These are phyloP conservation scores for Philotrypesis tridentata DNA, from an alignment of 1,140 invertebrate species.

Conservation along the genomic window DNA sequence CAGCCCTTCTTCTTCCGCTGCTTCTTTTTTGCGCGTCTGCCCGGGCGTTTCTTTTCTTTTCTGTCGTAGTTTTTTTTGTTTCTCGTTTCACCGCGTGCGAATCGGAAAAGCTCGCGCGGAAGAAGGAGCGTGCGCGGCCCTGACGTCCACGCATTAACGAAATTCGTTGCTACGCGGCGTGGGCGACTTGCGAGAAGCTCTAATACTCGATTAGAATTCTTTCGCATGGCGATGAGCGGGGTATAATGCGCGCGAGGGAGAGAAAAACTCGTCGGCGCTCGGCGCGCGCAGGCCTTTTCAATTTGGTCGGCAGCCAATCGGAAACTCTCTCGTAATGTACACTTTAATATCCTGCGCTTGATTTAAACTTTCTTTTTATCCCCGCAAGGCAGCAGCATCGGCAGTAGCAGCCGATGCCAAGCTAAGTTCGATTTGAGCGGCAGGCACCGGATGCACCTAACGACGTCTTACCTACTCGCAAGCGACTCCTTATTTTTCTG, in stretches of 20 bases:
- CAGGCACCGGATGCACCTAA: slow-evolving; percentile 70
- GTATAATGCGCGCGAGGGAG: background rate
- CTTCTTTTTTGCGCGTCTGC: slow-evolving; percentile 14
- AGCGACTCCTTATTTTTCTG: slow-evolving; percentile 67
- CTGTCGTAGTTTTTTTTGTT: background rate
- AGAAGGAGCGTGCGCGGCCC: background rate
- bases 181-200: background rate
- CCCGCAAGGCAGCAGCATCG: too few relatives aligned
- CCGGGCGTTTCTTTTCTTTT: background rate
- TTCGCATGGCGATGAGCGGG: background rate
- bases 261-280: background rate
- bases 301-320: slow-evolving; percentile 69
- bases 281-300: slow-evolving; percentile 59
- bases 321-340: slow-evolving; percentile 49
- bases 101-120: slow-evolving; percentile 1
- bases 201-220: slow-evolving; percentile 32
- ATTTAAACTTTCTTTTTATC: slow-evolving; percentile 60
- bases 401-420: background rate
- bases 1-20: slow-evolving; percentile 50
- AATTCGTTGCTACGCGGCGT: slow-evolving; percentile 1
- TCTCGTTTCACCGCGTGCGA: background rate
- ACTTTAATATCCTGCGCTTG: slow-evolving; percentile 65
- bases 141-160: background rate
- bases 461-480: slow-evolving; percentile 73
- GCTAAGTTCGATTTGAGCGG: slow-evolving; percentile 61